phyloP scores from a whole-genome alignment of 2,888 invertebrate genomes.

The Anthoptus insignis region DNA sequence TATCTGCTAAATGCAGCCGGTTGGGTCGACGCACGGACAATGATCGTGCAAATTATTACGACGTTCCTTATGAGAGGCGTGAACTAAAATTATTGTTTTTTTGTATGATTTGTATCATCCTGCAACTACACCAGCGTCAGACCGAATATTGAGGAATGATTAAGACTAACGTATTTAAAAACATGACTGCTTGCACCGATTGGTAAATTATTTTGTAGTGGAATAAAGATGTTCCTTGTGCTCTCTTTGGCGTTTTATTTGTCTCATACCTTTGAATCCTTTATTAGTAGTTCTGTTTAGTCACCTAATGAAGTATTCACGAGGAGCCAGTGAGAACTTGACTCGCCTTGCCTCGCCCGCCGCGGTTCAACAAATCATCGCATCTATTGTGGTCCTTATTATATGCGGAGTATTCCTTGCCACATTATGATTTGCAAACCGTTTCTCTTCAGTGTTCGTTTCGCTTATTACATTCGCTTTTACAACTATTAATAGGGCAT shows the following conservation, averaged over 20 bases:
- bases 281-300: slow-evolving; percentile 72
- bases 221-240: slow-evolving; percentile 51
- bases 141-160: slow-evolving; percentile 44
- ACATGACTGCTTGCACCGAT: slow-evolving; percentile 16
- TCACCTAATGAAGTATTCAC: slow-evolving; percentile 84
- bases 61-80: slow-evolving; percentile 48
- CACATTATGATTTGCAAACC: slow-evolving; percentile 26
- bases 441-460: neutral
- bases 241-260: slow-evolving; percentile 62
- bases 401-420: slow-evolving; percentile 62
- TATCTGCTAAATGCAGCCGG: slow-evolving; percentile 63
- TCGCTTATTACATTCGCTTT: neutral
- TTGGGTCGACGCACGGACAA: slow-evolving; percentile 71
- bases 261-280: slow-evolving; percentile 57
- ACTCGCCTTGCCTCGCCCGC: slow-evolving; percentile 52
- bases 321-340: slow-evolving; percentile 55
- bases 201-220: slow-evolving; percentile 32
- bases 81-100: slow-evolving; percentile 56
- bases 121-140: slow-evolving; percentile 47
- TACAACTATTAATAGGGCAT: too few species aligned
- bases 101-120: slow-evolving; percentile 59
- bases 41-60: slow-evolving; percentile 66
- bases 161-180: slow-evolving; percentile 31
- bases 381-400: slow-evolving; percentile 64
- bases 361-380: slow-evolving; percentile 70